phyloP scores from a whole-genome alignment of 2,797 vertebrate genomes.

The Gymnothorax reevesii region DNA sequence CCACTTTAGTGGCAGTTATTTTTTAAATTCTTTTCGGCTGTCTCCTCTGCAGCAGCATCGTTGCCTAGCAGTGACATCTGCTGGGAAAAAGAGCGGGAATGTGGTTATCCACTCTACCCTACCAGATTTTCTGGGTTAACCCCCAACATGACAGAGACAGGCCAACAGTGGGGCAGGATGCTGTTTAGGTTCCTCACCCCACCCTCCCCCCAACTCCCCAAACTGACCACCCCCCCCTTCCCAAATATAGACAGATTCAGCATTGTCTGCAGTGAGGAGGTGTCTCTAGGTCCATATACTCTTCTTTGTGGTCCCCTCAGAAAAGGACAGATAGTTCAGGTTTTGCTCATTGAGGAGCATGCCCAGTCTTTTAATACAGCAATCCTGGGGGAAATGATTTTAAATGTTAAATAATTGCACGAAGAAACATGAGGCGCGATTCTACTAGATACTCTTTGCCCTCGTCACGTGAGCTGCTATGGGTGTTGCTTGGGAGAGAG shows the following conservation, averaged over 20 bases:
- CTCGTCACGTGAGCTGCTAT: no score
- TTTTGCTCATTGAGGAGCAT: background rate
- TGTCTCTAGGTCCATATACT: background rate
- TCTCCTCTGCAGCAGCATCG: conserved; percentile 24
- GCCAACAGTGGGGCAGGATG: background rate
- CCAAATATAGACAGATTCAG: background rate
- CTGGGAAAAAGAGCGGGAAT: conserved; percentile 49
- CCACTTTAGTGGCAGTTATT: background rate
- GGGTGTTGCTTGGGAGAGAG: no score
- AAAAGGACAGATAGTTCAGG: background rate
- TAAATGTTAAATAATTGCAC: background rate
- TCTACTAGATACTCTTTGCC: no score
- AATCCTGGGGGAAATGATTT: background rate
- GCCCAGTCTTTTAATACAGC: background rate
- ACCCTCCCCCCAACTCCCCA: no score
- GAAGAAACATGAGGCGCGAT: background rate
- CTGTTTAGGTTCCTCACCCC: background rate
- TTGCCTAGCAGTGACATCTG: conserved; percentile 64
- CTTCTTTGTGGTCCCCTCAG: background rate
- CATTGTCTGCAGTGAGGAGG: background rate
- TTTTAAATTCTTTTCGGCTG: background rate
- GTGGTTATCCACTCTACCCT: background rate
- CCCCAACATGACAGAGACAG: conserved; percentile 4
- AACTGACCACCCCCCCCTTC: background rate
- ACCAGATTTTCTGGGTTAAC: background rate